Base-by-base conservation (phyloP, 2,888 invertebrate genomes). In the Diarsia rubi region DNA sequence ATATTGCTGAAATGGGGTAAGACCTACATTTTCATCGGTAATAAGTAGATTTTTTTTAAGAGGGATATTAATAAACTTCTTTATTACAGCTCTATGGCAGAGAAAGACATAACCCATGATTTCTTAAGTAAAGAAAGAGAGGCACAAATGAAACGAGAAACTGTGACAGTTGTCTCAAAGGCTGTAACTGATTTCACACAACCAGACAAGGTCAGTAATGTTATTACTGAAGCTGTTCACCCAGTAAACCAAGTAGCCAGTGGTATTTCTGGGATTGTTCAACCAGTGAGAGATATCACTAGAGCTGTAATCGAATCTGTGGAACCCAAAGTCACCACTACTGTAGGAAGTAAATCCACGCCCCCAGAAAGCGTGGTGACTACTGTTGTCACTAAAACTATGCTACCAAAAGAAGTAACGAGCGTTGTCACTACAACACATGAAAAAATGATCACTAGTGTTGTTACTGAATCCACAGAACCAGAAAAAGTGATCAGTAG, bases 1-100 rank as follows among this genome's bases (percentile, higher is more conserved):
- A 96, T 83, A 97, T 97, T 84, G 93, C 94, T 75, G 97, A 97
- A 93, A 91, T 94, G 42, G 93, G 96, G 97, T 96, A 92, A 88
- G 90, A 27, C 5, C 45, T n/a, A n/a, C 16, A 49, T 24, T 66
- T 24, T 59, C 3, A 24, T 37, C 1, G 3, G 0, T 62, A 62
- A 16, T 0, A 37, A 42, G 2, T 47, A 9, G 0, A 69, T 0
- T 45, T 19, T 42, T 42, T 31, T 24, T 2, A 44, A 60, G 6
- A 12, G 14, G 3, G 0, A 42, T 21, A 57, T 11, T 83, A 60
- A 83, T 27, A 1, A 16, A 45, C 0, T 31, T 45, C 0, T 73
- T 54, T 49, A 19, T 81, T 75, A 42, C 83, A 95, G 95, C 37
- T 83, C 90, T 63, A 42, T 88, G 8, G 88, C 88, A 47, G 95